Percentiles rank a stretch among this genome's conserved stretches.
Conservation (phyloP, 2,113 vertebrate genomes). For the Macaca mulatta region DNA sequence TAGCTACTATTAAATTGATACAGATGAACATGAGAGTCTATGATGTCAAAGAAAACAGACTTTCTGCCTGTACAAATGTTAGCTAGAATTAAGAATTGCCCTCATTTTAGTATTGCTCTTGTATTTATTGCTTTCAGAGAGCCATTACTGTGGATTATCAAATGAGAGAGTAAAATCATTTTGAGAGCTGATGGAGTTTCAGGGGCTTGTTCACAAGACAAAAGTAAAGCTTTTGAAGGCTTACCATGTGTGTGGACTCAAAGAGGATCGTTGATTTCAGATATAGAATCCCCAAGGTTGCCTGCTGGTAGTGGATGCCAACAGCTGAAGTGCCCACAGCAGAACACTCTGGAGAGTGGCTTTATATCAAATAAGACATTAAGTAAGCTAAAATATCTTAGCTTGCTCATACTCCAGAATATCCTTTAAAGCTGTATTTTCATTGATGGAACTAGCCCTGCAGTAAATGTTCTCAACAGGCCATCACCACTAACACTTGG, state of each 20-base stretch:
- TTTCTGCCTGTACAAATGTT: conserved; percentile 19
- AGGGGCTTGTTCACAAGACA: conserved; percentile 4
- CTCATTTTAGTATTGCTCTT: not conserved
- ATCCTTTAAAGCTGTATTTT: conserved; percentile 34
- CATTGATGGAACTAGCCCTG: conserved; percentile 4
- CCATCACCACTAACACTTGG: not conserved
- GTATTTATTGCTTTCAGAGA: conserved; percentile 17
- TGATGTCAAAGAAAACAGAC: conserved; percentile 12
- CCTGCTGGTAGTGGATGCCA: conserved; percentile 10
- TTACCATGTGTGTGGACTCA: conserved; percentile 18
- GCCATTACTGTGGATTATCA: conserved; percentile 36
- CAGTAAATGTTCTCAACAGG: conserved; percentile 49
- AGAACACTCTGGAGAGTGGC: conserved; percentile 50
- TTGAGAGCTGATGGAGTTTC: conserved; percentile 27
- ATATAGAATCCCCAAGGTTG: conserved; percentile 23
- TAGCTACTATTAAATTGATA: conserved; percentile 36
- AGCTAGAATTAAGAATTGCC: conserved; percentile 9
- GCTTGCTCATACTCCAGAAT: conserved; percentile 37
- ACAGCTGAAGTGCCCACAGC: not conserved
- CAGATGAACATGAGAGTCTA: conserved; percentile 14
- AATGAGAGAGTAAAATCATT: conserved; percentile 49
- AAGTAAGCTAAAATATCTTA: conserved; percentile 38
- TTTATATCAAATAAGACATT: conserved; percentile 60
- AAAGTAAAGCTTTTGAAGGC: conserved; percentile 44
- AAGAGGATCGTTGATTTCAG: conserved; percentile 57